Conservation (phyloP, 2,113 vertebrate genomes). For the Dissostichus mawsoni region DNA sequence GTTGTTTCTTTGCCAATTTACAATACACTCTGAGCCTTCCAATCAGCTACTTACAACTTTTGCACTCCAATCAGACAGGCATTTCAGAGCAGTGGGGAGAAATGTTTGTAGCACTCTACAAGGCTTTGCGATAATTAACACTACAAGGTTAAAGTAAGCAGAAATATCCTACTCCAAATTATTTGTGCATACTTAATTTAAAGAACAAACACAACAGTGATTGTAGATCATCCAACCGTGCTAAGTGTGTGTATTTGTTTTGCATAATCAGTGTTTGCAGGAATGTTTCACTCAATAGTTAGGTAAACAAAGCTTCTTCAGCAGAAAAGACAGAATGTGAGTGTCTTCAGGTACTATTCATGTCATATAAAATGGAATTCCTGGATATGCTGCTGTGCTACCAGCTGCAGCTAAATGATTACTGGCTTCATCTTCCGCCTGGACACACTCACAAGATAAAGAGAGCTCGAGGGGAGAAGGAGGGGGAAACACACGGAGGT, state of each 20-base stretch:
- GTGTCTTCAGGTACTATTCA: conserved; percentile 51
- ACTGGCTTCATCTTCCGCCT: conserved; percentile 43
- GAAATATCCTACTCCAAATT: conserved; percentile 31
- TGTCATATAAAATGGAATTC: conserved; percentile 36
- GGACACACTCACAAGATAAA: conserved; percentile 43
- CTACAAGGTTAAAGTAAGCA: conserved; percentile 8
- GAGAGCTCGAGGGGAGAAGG: conserved; percentile 36
- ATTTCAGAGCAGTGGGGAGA: conserved; percentile 8
- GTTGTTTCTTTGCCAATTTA: conserved; percentile 16
- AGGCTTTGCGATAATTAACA: conserved; percentile 38
- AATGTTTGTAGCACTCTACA: neutral
- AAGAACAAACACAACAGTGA: conserved; percentile 35
- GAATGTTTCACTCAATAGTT: conserved; percentile 30
- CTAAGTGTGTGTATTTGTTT: conserved; percentile 32
- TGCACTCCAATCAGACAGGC: conserved; percentile 5
- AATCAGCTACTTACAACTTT: conserved; percentile 18
- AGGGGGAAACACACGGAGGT: conserved; percentile 46
- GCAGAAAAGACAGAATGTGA: conserved; percentile 26
- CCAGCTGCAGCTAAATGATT: conserved; percentile 74
- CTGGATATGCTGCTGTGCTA: conserved; percentile 46
- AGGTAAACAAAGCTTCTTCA: conserved; percentile 25
- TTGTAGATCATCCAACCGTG: conserved; percentile 31
- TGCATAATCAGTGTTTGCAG: conserved; percentile 44
- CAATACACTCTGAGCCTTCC: conserved; percentile 12
- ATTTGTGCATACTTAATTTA: conserved; percentile 16